phyloP scores from a whole-genome alignment of 1,140 invertebrate genomes.

The Nebria ingens region DNA sequence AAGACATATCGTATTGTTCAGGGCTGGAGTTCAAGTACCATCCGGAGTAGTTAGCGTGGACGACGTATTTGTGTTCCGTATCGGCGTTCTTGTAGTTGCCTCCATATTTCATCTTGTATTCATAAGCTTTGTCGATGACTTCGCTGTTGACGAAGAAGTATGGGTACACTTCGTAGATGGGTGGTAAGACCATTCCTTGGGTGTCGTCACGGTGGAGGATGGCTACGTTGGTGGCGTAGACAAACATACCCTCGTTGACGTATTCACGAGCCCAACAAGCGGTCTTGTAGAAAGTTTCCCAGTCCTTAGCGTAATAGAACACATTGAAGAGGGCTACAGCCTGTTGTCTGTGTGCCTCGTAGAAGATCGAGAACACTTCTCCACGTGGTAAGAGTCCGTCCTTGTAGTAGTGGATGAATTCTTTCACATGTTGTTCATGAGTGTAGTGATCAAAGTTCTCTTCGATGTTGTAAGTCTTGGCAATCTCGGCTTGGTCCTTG shows the following conservation, averaged over 20 bases:
- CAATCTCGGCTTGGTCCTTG: constrained; percentile 35
- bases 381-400: constrained; percentile 44
- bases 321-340: constrained; percentile 52
- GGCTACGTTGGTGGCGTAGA: constrained; percentile 48
- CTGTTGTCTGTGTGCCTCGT: constrained; percentile 50
- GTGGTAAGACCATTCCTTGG: constrained; percentile 46
- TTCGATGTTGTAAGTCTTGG: constrained; percentile 41
- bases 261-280: constrained; percentile 50
- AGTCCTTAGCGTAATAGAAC: constrained; percentile 57
- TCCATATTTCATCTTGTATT: constrained; percentile 38
- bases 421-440: constrained; percentile 39
- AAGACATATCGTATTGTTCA: constrained; percentile 37
- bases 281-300: constrained; percentile 44
- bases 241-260: constrained; percentile 52
- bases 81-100: constrained; percentile 38
- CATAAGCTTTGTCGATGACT: constrained; percentile 47
- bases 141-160: constrained; percentile 48
- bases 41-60: constrained; percentile 43
- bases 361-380: constrained; percentile 50
- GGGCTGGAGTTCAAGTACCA: constrained; percentile 36
- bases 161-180: constrained; percentile 58
- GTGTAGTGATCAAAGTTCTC: constrained; percentile 30
- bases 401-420: constrained; percentile 45
- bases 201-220: constrained; percentile 50
- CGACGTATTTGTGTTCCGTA: constrained; percentile 29